These are phyloP conservation scores for Agrochola macilenta DNA, from an alignment of 2,888 invertebrate genomes.

Conservation along the genomic window DNA sequence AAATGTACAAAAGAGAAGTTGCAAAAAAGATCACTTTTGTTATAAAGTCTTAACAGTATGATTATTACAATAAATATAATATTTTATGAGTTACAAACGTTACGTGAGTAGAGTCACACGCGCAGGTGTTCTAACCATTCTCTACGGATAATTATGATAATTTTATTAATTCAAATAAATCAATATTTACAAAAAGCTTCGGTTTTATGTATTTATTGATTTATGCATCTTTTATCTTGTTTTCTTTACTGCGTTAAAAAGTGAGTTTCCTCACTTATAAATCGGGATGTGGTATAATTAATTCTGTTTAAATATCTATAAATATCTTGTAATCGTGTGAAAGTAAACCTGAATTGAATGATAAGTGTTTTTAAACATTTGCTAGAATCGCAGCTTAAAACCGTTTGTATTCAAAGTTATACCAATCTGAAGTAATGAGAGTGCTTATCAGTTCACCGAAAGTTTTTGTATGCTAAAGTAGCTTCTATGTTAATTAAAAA, in stretches of 20 bases:
- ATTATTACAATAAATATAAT: conserved; percentile 24
- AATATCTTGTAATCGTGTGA: conserved; percentile 37
- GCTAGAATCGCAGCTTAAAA: background rate
- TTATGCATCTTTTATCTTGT: conserved; percentile 21
- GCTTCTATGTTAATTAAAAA: background rate
- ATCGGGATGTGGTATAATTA: conserved; percentile 12
- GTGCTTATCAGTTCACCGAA: background rate
- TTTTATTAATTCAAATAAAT: conserved; percentile 38
- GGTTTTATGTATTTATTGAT: conserved; percentile 12
- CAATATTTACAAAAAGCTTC: conserved; percentile 27
- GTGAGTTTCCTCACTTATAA: conserved; percentile 20
- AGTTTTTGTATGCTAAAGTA: background rate
- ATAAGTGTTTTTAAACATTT: background rate
- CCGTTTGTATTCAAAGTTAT: background rate
- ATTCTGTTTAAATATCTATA: conserved; percentile 11
- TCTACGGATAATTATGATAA: conserved; percentile 36
- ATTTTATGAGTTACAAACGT: conserved; percentile 10
- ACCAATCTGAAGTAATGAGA: background rate
- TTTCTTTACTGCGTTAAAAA: conserved; percentile 22
- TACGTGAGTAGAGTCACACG: conserved; percentile 4
- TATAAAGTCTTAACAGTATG: background rate
- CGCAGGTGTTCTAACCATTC: conserved; percentile 1
- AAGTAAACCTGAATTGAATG: conserved; percentile 4
- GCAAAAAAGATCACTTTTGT: background rate
- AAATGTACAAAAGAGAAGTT: background rate